A percentile compares a stretch with the other conserved stretches of the same genome.
phyloP scores from a whole-genome alignment of 2,113 vertebrate species.

The Sigmodon hispidus region DNA sequence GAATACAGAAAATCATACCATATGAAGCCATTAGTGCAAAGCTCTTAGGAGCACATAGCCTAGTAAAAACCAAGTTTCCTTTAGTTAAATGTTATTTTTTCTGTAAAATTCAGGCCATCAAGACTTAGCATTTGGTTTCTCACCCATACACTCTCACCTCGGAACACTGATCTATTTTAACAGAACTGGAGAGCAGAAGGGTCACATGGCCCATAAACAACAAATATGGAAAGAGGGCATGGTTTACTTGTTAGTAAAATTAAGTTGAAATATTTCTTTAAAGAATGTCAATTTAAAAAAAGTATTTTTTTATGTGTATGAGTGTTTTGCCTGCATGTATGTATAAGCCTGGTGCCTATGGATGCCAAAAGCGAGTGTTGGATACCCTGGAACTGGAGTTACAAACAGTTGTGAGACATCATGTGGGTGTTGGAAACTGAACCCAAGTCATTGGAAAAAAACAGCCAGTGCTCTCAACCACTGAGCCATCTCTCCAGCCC shows the following conservation, averaged over 20 bases:
- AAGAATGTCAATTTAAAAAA: neutral
- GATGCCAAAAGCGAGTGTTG: neutral
- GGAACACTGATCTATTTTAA: neutral
- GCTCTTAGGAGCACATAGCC: neutral
- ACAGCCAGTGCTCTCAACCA: neutral
- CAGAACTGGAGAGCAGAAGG: neutral
- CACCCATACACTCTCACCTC: neutral
- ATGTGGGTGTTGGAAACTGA: neutral
- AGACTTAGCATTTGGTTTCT: constrained; percentile 39
- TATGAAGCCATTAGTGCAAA: neutral
- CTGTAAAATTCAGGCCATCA: constrained; percentile 30
- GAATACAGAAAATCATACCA: constrained; percentile 2
- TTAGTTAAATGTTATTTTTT: constrained; percentile 36
- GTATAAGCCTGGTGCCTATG: neutral
- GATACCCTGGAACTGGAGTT: neutral
- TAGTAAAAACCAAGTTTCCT: constrained; percentile 9
- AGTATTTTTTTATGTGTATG: neutral
- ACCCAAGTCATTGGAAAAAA: too few species aligned
- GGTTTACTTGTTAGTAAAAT: constrained; percentile 7
- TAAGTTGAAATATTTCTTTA: constrained; percentile 27
- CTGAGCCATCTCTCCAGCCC: neutral
- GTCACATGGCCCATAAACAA: neutral
- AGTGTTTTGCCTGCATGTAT: neutral
- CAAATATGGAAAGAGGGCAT: neutral
- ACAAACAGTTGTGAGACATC: neutral